Evolutionary conservation across 1,140 invertebrate species (phyloP).

Genomic region (Lordiphosa clarofinis): DNA sequence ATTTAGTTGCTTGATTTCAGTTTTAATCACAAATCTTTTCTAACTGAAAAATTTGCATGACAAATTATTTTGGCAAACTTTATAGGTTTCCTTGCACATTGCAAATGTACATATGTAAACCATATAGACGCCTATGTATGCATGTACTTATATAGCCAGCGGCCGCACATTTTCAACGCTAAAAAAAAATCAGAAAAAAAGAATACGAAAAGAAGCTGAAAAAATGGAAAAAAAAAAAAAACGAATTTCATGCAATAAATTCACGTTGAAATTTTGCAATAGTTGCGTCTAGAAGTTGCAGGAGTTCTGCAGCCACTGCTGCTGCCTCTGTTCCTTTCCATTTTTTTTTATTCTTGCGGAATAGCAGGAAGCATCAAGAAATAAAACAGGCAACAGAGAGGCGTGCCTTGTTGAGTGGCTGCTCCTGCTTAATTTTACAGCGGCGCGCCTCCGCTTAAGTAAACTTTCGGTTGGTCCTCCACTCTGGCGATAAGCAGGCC

Average conservation of each 20-base stretch:
- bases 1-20: no score
- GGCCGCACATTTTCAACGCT: conserved; percentile 22
- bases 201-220: conserved; percentile 1
- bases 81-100: background rate
- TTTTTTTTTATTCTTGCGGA: background rate
- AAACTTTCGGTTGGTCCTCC: conserved; percentile 32
- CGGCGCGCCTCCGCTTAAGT: conserved; percentile 50
- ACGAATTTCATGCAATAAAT: conserved; percentile 64
- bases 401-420: conserved; percentile 30
- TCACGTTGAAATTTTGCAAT: conserved; percentile 69
- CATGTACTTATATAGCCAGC: conserved; percentile 16
- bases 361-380: conserved; percentile 18
- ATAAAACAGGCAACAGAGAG: conserved; percentile 38
- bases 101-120: background rate
- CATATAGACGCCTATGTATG: background rate
- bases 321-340: background rate
- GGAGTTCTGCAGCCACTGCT: conserved; percentile 29
- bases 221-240: no score
- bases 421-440: conserved; percentile 55
- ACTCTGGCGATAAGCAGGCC: conserved; percentile 49
- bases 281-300: conserved; percentile 55
- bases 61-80: no score
- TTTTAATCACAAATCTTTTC: no score
- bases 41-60: no score
- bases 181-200: conserved; percentile 27